These are phyloP conservation scores for Listronotus bonariensis DNA, from an alignment of 1,140 invertebrate species.

Conservation along the genomic window DNA sequence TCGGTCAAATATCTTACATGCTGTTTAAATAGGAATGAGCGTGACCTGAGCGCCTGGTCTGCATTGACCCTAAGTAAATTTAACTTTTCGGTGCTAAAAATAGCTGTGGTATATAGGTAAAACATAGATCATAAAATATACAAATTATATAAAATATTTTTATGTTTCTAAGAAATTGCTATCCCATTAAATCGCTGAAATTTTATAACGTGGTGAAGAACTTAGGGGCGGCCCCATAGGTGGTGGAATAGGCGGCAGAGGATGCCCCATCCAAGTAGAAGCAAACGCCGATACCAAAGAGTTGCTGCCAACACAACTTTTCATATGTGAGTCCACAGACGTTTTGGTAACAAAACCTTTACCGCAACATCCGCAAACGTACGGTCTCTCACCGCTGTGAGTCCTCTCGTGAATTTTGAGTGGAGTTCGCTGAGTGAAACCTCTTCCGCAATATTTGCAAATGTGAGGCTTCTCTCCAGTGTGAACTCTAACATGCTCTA, in stretches of 20 bases:
- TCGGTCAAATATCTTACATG: too few relatives aligned
- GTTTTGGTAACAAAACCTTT: constrained; percentile 69
- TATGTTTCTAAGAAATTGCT: too few relatives aligned
- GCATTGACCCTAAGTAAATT: too few relatives aligned
- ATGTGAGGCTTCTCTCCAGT: constrained; percentile 69
- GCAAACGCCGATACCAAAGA: constrained; percentile 23
- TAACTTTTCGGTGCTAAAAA: too few relatives aligned
- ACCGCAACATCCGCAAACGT: constrained; percentile 70
- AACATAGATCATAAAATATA: too few relatives aligned
- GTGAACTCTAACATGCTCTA: constrained; percentile 67
- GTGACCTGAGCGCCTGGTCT: too few relatives aligned
- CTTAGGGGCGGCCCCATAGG: constrained; percentile 21
- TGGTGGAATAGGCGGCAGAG: constrained; percentile 22
- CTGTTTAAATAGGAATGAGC: too few relatives aligned
- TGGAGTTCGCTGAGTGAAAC: constrained; percentile 76
- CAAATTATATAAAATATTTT: too few relatives aligned
- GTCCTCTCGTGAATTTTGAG: constrained; percentile 61
- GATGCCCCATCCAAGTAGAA: constrained; percentile 33
- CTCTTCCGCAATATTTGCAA: constrained; percentile 72
- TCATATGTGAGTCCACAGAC: constrained; percentile 65
- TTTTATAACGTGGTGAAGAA: constrained; percentile 22
- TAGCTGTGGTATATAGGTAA: too few relatives aligned
- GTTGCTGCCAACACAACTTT: constrained; percentile 49
- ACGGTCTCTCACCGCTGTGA: constrained; percentile 78
- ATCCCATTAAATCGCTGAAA: neutral